Percentiles rank a stretch among this genome's conserved stretches.
Conservation (phyloP, 2,888 invertebrate genomes). For the Liodrosophila aerea region DNA sequence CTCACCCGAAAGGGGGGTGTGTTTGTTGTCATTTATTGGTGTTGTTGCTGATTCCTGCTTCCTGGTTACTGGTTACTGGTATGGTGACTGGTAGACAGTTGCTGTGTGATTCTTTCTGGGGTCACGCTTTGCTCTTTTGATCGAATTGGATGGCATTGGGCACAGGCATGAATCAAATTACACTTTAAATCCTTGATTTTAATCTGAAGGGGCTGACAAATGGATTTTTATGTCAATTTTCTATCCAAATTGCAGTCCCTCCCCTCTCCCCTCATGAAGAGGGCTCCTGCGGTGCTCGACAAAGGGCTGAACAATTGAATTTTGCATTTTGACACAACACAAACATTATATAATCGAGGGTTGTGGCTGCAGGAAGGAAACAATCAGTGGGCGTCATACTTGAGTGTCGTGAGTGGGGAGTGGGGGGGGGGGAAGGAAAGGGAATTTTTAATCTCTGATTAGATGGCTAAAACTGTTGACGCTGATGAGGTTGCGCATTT, state of each 20-base stretch:
- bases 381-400: conserved; percentile 63
- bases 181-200: conserved; percentile 82
- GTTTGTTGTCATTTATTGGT: conserved; percentile 80
- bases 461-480: conserved; percentile 62
- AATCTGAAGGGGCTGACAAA: conserved; percentile 81
- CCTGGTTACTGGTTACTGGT: conserved; percentile 4
- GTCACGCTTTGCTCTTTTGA: conserved; percentile 78
- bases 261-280: conserved; percentile 14
- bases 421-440: neutral
- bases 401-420: conserved; percentile 2
- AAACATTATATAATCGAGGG: conserved; percentile 39
- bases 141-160: conserved; percentile 33
- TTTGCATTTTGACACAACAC: conserved; percentile 74
- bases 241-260: conserved; percentile 52
- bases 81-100: conserved; percentile 7
- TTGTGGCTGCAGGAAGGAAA: conserved; percentile 45
- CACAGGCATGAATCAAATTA: conserved; percentile 80
- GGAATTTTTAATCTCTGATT: conserved; percentile 79
- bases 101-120: conserved; percentile 74
- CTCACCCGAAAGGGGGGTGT: too few species aligned
- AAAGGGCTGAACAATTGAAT: conserved; percentile 77
- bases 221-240: conserved; percentile 81
- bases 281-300: conserved; percentile 32
- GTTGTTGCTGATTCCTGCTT: conserved; percentile 43
- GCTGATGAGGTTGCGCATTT: conserved; percentile 67